phyloP scores from a whole-genome alignment of 2,797 vertebrate species.

The Threskiornis aethiopicus region DNA sequence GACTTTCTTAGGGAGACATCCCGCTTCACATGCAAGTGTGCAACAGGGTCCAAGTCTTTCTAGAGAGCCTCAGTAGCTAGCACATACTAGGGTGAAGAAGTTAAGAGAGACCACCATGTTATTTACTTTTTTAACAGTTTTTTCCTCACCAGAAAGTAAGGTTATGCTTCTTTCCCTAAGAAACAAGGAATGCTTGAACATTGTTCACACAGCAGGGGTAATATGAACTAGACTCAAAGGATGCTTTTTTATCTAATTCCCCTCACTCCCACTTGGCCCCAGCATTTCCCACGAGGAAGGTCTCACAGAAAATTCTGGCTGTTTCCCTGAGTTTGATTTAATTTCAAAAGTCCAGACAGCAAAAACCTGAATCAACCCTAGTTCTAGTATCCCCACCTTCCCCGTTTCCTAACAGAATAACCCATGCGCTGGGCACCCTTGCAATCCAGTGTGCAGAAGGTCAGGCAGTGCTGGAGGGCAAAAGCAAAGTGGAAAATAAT shows the following conservation, averaged over 20 bases:
- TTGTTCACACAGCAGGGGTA: not conserved
- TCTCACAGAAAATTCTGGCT: not conserved
- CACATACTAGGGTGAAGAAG: not conserved
- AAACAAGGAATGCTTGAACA: not conserved
- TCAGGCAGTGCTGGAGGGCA: not conserved
- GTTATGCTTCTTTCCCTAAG: not conserved
- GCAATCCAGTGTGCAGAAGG: not conserved
- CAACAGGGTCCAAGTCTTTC: not conserved
- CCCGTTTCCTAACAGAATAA: not conserved
- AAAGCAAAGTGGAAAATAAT: not conserved
- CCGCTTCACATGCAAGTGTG: not conserved
- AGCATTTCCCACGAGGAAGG: not conserved
- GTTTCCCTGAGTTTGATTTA: not conserved
- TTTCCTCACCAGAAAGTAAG: not conserved
- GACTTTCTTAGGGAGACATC: not conserved
- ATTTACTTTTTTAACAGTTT: not conserved
- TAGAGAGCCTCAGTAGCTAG: not conserved
- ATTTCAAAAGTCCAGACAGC: not conserved
- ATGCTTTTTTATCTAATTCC: not conserved
- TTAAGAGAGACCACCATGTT: not conserved
- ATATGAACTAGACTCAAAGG: not conserved
- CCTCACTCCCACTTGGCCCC: not conserved
- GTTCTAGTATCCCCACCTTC: not conserved
- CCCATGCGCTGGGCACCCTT: not conserved
- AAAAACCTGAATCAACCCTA: not conserved